A percentile compares a stretch with the other conserved stretches of the same genome.
These are phyloP conservation scores for Antechinus flavipes DNA, from an alignment of 2,113 vertebrate species.

Conservation along the genomic window DNA sequence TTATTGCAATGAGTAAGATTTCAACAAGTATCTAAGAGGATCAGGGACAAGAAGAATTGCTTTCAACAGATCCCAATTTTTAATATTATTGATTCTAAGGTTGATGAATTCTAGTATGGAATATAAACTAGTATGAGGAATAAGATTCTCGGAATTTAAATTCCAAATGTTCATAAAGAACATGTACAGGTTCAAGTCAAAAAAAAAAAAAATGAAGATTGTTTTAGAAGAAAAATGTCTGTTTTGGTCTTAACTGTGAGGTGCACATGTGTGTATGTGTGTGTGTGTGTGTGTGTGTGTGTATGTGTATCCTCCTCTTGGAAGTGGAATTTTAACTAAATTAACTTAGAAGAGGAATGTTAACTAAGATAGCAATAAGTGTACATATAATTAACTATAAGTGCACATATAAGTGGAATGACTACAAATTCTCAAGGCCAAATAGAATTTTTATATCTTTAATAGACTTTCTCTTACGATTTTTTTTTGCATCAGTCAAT, in stretches of 20 bases:
- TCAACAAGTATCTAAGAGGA: not conserved
- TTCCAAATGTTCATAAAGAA: slow-evolving; percentile 23
- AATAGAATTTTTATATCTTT: not conserved
- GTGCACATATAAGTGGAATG: not conserved
- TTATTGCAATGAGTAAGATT: not conserved
- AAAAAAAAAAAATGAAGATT: not conserved
- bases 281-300: too few relatives aligned
- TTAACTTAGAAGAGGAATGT: too few relatives aligned
- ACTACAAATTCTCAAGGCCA: not conserved
- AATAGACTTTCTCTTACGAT: not conserved
- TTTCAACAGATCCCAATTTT: not conserved
- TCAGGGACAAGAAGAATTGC: not conserved
- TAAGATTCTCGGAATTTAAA: not conserved
- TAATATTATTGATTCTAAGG: not conserved
- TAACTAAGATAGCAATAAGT: too few relatives aligned
- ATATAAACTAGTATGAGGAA: not conserved
- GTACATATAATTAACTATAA: not conserved
- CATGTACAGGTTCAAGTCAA: not conserved
- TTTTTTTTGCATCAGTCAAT: not conserved
- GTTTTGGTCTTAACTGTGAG: not conserved
- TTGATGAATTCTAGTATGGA: not conserved
- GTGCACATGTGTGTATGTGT: not conserved
- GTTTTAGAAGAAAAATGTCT: not conserved
- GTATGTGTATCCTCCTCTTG: too few relatives aligned
- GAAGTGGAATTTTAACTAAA: too few relatives aligned